A percentile compares a stretch with the other conserved stretches of the same genome.
These are phyloP conservation scores for Aphidoletes aphidimyza DNA, from an alignment of 2,888 invertebrate species.

Conservation along the genomic window DNA sequence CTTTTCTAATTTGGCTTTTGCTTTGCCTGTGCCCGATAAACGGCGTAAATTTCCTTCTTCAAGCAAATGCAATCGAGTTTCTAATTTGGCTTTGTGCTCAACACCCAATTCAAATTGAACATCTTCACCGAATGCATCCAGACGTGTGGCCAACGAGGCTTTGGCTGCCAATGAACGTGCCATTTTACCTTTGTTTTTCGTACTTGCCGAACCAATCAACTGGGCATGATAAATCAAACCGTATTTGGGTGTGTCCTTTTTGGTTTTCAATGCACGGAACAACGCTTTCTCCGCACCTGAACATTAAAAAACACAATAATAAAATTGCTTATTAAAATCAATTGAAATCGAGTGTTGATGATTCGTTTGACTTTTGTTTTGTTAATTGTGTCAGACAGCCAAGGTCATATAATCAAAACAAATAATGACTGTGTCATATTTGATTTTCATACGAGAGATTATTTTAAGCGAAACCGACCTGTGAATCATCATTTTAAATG, in stretches of 20 bases:
- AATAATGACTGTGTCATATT: neutral
- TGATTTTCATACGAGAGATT: conserved; percentile 30
- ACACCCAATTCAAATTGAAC: conserved; percentile 84
- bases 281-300: conserved; percentile 97
- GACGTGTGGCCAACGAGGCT: conserved; percentile 87
- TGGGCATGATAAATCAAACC: conserved; percentile 98
- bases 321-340: no score
- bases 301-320: no score
- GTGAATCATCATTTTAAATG: conserved; percentile 56
- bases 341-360: no score
- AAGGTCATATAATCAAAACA: conserved; percentile 54
- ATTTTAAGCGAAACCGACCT: conserved; percentile 57
- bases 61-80: conserved; percentile 79
- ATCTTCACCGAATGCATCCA: conserved; percentile 95
- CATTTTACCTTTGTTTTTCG: conserved; percentile 93
- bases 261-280: conserved; percentile 95
- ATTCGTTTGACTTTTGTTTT: no score
- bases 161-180: conserved; percentile 98
- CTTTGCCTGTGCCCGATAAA: conserved; percentile 90
- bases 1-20: conserved; percentile 90
- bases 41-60: conserved; percentile 86
- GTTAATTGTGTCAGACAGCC: conserved; percentile 57
- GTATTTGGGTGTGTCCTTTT: conserved; percentile 98
- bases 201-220: conserved; percentile 88
- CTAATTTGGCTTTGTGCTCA: conserved; percentile 89